These are phyloP conservation scores for Ceryle rudis DNA, from an alignment of 2,797 vertebrate genomes.

Conservation along the genomic window DNA sequence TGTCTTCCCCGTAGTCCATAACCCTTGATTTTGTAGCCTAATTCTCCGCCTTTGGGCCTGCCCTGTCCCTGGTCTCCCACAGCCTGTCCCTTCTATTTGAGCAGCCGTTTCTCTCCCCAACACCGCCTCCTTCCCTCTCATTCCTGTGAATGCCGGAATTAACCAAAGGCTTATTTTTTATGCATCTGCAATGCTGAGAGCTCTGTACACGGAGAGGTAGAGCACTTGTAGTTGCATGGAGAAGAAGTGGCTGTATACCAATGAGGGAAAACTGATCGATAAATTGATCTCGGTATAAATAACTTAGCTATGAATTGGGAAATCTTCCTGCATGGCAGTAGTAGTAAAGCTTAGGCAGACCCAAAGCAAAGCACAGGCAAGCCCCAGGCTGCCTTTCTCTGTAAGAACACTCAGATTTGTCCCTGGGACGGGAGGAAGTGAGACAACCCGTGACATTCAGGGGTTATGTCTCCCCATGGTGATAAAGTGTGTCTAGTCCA, in stretches of 20 bases:
- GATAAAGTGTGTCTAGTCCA: neutral
- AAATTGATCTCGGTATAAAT: neutral
- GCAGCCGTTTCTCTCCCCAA: neutral
- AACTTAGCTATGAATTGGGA: neutral
- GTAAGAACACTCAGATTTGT: neutral
- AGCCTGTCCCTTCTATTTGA: neutral
- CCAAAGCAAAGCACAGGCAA: neutral
- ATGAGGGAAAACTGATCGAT: neutral
- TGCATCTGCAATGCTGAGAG: neutral
- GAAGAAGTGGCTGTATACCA: neutral
- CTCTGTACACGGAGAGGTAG: neutral
- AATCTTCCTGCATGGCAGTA: neutral
- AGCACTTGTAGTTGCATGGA: neutral
- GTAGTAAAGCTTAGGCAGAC: neutral
- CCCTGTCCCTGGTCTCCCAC: neutral
- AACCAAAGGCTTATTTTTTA: neutral
- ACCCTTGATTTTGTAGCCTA: neutral
- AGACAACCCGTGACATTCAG: neutral
- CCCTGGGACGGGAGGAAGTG: neutral
- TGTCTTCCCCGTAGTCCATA: neutral
- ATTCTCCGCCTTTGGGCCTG: neutral
- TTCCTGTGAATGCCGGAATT: neutral
- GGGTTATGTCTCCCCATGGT: neutral
- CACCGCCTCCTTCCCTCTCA: neutral
- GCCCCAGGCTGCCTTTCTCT: neutral